These are phyloP conservation scores for Prionchulus punctatus DNA, from an alignment of 2,888 invertebrate genomes.

Conservation along the genomic window DNA sequence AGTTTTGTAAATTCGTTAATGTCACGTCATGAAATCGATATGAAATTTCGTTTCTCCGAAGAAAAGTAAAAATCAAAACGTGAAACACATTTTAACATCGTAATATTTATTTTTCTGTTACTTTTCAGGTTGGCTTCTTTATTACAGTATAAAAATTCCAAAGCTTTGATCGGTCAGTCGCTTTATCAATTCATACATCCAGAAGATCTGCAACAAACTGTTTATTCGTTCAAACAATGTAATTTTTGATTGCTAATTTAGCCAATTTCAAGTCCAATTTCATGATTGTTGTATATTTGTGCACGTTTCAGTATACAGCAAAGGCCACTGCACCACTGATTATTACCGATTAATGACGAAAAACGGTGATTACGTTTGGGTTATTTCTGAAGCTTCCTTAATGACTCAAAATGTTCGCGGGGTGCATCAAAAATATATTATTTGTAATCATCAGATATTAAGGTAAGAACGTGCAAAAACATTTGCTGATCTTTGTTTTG, in stretches of 20 bases:
- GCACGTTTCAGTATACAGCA: neutral
- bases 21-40: neutral
- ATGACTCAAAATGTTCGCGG: neutral
- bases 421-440: neutral
- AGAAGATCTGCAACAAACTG: neutral
- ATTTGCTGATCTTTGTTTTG: neutral
- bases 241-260: neutral
- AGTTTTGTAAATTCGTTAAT: too few relatives aligned
- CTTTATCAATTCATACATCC: neutral
- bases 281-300: too few relatives aligned
- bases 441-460: neutral
- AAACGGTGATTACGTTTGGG: neutral
- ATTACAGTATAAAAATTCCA: neutral
- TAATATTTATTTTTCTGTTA: neutral
- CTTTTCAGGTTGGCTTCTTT: neutral
- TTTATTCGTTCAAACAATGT: neutral
- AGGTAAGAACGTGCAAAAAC: neutral
- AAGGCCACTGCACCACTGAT: neutral
- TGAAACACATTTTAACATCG: neutral
- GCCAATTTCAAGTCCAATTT: too few relatives aligned
- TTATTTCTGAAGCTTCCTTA: neutral
- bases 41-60: neutral
- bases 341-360: neutral
- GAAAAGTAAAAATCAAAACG: neutral
- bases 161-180: neutral